Conservation (phyloP, 2,888 invertebrate species). For the Orthosia incerta region DNA sequence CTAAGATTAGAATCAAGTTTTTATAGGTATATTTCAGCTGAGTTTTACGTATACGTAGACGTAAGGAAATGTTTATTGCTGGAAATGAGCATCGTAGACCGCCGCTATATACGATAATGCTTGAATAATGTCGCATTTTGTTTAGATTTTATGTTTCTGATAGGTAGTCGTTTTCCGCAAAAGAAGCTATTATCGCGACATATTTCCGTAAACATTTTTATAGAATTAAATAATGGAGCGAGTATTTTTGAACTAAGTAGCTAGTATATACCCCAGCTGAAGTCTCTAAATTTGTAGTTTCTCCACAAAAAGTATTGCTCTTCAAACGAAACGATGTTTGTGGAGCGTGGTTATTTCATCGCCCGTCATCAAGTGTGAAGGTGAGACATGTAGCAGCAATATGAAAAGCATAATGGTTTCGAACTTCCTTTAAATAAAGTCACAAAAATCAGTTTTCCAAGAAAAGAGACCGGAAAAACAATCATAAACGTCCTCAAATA, state of each 20-base stretch:
- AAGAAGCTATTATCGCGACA: neutral
- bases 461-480: conserved; percentile 10
- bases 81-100: neutral
- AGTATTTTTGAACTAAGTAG: neutral
- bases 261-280: neutral
- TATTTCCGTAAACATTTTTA: conserved; percentile 1
- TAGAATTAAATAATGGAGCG: neutral
- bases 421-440: neutral
- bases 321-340: neutral
- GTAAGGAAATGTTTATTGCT: conserved; percentile 20
- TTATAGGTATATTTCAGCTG: neutral
- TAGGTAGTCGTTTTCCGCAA: neutral
- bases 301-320: neutral
- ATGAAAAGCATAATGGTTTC: too few species aligned
- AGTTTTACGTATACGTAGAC: neutral
- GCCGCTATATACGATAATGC: neutral
- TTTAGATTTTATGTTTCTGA: conserved; percentile 31
- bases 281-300: too few species aligned
- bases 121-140: conserved; percentile 30
- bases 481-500: conserved; percentile 27
- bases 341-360: too few species aligned
- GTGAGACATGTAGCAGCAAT: too few species aligned
- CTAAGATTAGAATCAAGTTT: neutral
- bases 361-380: too few species aligned
- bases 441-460: neutral